Conservation (phyloP, 2,797 vertebrate species). For the Epinephelus malabaricus region DNA sequence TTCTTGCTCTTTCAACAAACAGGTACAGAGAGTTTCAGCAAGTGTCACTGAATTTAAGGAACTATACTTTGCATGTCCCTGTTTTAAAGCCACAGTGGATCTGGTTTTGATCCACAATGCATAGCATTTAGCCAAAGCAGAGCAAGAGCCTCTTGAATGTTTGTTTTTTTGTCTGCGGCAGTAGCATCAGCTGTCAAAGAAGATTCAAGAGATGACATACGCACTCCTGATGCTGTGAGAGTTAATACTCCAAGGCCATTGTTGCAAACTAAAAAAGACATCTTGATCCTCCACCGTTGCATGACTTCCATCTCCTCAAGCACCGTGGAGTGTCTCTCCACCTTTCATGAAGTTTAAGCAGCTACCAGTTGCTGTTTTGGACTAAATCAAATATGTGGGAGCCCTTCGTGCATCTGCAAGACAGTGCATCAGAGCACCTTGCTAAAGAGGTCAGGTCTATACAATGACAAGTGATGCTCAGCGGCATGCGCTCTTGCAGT, state of each 20-base stretch:
- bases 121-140: background rate
- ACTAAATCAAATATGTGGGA: slow-evolving; percentile 23
- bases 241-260: slow-evolving; percentile 1
- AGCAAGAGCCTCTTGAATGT: background rate
- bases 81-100: background rate
- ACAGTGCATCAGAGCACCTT: background rate
- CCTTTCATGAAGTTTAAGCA: slow-evolving; percentile 26
- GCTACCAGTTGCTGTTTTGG: slow-evolving; percentile 17
- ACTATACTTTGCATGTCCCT: background rate
- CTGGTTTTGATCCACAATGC: background rate
- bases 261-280: slow-evolving; percentile 30
- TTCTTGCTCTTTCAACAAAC: background rate
- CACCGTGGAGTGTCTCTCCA: slow-evolving; percentile 33
- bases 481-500: background rate
- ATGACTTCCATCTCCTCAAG: slow-evolving; percentile 51
- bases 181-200: slow-evolving; percentile 16
- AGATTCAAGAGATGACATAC: slow-evolving; percentile 13
- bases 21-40: background rate
- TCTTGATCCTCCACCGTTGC: slow-evolving; percentile 23
- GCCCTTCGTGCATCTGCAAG: slow-evolving; percentile 9
- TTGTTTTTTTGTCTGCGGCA: background rate
- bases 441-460: slow-evolving; percentile 11
- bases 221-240: slow-evolving; percentile 19
- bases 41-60: background rate
- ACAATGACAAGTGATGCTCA: slow-evolving; percentile 14